phyloP scores from a whole-genome alignment of 2,888 invertebrate genomes.

The Melipona bicolor region DNA sequence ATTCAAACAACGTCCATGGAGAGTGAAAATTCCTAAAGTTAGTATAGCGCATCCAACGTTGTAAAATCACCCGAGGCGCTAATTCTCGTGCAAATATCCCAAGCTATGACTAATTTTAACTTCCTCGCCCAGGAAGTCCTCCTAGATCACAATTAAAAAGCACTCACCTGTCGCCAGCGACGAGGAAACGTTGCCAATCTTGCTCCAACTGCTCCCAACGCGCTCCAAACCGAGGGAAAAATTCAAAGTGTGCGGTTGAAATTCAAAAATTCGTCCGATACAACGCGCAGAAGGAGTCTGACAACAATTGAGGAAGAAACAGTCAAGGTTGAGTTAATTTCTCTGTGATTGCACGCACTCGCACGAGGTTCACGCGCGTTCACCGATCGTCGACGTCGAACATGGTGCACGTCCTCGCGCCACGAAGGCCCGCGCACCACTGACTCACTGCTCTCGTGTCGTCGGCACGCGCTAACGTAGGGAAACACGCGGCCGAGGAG shows the following conservation, averaged over 20 bases:
- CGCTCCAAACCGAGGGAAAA: background rate
- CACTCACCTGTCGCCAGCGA: background rate
- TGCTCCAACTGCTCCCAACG: background rate
- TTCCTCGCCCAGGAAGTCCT: background rate
- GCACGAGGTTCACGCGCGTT: conserved; percentile 27
- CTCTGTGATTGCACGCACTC: conserved; percentile 25
- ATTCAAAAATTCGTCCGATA: background rate
- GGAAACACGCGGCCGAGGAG: background rate
- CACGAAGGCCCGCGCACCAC: conserved; percentile 81
- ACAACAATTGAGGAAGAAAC: background rate
- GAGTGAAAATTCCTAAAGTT: too few species aligned
- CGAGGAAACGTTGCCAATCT: background rate
- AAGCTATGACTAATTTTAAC: background rate
- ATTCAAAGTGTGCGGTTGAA: background rate
- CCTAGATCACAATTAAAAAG: background rate
- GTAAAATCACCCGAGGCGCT: background rate
- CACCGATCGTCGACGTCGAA: background rate
- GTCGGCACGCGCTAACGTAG: conserved; percentile 53
- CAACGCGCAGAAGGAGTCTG: background rate
- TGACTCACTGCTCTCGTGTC: conserved; percentile 75
- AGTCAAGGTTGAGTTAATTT: background rate
- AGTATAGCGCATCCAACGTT: background rate
- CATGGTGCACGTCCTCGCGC: conserved; percentile 75
- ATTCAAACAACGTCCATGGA: too few species aligned
- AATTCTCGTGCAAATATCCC: background rate